Conservation (phyloP, 1,140 invertebrate genomes). For the Drosophila dunni region DNA sequence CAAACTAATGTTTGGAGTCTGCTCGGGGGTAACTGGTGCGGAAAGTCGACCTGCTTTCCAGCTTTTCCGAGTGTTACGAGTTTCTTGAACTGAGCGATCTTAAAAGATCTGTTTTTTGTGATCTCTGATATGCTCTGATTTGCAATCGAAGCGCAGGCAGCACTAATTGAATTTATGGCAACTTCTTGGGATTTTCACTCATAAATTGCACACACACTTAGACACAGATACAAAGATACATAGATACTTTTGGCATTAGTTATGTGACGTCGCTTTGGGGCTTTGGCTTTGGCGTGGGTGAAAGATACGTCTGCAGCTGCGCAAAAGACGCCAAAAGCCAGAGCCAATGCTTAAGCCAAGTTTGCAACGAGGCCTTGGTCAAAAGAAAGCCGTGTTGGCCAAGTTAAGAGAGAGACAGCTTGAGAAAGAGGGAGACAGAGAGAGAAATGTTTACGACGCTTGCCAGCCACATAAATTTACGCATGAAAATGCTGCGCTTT, state of each 20-base stretch:
- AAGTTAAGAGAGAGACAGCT: constrained; percentile 28
- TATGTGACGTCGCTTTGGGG: constrained; percentile 63
- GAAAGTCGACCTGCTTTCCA: constrained; percentile 57
- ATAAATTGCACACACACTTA: constrained; percentile 60
- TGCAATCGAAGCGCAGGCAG: constrained; percentile 49
- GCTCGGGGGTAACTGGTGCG: constrained; percentile 59
- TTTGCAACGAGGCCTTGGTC: constrained; percentile 14
- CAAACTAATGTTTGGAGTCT: constrained; percentile 11
- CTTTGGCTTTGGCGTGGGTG: constrained; percentile 72
- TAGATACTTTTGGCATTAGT: constrained; percentile 36
- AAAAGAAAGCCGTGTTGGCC: constrained; percentile 66
- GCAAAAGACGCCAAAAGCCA: constrained; percentile 27
- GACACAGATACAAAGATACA: neutral
- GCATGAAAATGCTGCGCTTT: constrained; percentile 74
- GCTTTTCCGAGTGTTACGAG: neutral
- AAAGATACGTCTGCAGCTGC: constrained; percentile 79
- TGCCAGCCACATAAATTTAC: constrained; percentile 80
- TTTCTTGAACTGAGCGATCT: constrained; percentile 11
- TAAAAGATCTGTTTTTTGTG: constrained; percentile 5
- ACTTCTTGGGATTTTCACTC: constrained; percentile 74
- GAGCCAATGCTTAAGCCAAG: neutral
- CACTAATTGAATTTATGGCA: constrained; percentile 79
- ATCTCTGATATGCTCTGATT: constrained; percentile 68
- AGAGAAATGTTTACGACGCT: constrained; percentile 77
- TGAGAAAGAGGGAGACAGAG: too few species aligned